Evolutionary conservation across 2,888 invertebrate species (phyloP).

Genomic region (Bimastos eiseni): DNA sequence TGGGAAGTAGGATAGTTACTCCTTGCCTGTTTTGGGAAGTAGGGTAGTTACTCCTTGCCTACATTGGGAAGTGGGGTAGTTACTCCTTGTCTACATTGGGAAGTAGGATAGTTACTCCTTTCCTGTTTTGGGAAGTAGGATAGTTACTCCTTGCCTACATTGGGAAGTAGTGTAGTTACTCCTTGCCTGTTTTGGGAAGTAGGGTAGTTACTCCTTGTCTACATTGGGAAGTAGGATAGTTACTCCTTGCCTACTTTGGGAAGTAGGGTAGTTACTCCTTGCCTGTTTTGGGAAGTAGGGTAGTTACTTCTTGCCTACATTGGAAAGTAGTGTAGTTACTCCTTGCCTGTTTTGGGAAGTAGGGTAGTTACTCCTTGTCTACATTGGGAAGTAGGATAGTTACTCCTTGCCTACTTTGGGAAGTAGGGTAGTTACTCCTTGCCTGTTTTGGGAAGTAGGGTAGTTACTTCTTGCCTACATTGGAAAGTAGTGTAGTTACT

Average conservation of each 20-base stretch:
- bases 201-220: not conserved
- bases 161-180: no score
- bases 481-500: no score
- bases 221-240: not conserved
- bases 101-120: no score
- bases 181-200: not conserved
- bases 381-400: not conserved
- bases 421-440: no score
- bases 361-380: not conserved
- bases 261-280: no score
- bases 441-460: not conserved
- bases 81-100: not conserved
- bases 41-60: not conserved
- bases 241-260: not conserved
- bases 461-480: not conserved
- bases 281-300: not conserved
- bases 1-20: no score
- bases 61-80: not conserved
- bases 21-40: not conserved
- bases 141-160: not conserved
- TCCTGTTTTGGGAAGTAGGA: not conserved
- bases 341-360: not conserved
- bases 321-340: no score
- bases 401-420: not conserved
- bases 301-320: not conserved